Evolutionary conservation across 2,797 vertebrate genomes (phyloP).

Genomic region (Nyctibius grandis): DNA sequence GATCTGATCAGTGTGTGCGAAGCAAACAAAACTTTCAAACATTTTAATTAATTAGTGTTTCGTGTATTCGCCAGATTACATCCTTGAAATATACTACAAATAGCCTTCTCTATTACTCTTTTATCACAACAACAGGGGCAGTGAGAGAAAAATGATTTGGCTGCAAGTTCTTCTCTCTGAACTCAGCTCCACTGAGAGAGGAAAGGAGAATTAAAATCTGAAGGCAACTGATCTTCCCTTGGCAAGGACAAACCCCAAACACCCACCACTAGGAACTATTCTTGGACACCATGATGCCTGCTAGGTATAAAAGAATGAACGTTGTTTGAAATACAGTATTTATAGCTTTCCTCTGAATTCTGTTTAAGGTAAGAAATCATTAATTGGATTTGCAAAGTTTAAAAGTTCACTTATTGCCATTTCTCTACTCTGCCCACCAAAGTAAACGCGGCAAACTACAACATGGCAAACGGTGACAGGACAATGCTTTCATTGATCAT

Average conservation of each 20-base stretch:
- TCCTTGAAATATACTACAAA: constrained; percentile 54
- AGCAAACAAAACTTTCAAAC: constrained; percentile 44
- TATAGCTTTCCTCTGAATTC: neutral
- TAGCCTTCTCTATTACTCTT: constrained; percentile 39
- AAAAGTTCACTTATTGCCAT: neutral
- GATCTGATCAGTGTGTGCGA: neutral
- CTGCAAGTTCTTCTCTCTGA: constrained; percentile 27
- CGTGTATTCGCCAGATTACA: constrained; percentile 41
- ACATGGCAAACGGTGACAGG: neutral
- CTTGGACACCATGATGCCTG: neutral
- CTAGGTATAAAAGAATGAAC: neutral
- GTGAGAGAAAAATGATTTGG: constrained; percentile 27
- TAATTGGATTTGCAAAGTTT: neutral
- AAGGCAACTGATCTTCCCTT: neutral
- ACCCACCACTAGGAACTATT: neutral
- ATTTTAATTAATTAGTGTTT: constrained; percentile 48
- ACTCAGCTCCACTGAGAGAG: constrained; percentile 1
- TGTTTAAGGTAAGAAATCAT: neutral
- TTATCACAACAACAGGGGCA: constrained; percentile 31
- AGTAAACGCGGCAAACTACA: neutral
- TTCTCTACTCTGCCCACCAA: neutral
- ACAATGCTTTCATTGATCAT: neutral
- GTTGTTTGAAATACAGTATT: neutral
- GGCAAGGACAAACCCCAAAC: constrained; percentile 9
- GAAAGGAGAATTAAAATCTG: constrained; percentile 7